Evolutionary conservation across 2,888 invertebrate genomes (phyloP), one percentile per base, ranked within the genome.

Genomic region (Zaprionus bogoriensis): DNA sequence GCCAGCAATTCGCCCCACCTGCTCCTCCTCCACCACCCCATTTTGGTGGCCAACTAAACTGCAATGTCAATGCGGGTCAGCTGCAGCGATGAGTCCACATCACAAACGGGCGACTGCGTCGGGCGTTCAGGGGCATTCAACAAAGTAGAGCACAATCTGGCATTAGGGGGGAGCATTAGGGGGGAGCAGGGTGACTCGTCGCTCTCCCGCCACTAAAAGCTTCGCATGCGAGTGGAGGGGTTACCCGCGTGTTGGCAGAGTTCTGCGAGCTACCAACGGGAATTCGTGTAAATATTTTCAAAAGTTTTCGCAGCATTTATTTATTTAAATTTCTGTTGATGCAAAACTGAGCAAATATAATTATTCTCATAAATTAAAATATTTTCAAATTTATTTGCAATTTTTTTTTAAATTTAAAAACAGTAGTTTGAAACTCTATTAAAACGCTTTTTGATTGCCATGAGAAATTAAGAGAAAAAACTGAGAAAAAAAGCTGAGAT

Each of bases 61-160:
- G 75, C 79, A 67, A 64, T 64, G 73, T 72, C 78, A 74, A 67
- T 63, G 77, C 74, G 72, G 77, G 78, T 73, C 75, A 68, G 62
- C 53, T 28, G 22, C 39, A 46, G 27, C 44, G 25, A 32, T 38
- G 39, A 53, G 57, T 30, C 62, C 51, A 47, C 63, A 50, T 32
- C 68, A 50, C 46, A 47, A 55, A 58, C 46, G 51, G 32, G 39
- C 23, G 36, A 47, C 39, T 41, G 48, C 20, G 27, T 27, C 27
- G 9, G 48, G 23, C 38, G 22, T n/a, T n/a, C n/a, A n/a, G n/a
- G n/a, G n/a, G 17, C 32, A 36, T 36, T 19, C 41, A 48, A 45
- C 28, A 32, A 60, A 65, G 48, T 58, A 17, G 44, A 53, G 45
- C 47, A 44, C 41, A 44, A 28, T 27, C 38, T 44, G 17, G 36